These are phyloP conservation scores for Proisotoma minuta DNA, from an alignment of 2,888 invertebrate genomes.

Conservation along the genomic window DNA sequence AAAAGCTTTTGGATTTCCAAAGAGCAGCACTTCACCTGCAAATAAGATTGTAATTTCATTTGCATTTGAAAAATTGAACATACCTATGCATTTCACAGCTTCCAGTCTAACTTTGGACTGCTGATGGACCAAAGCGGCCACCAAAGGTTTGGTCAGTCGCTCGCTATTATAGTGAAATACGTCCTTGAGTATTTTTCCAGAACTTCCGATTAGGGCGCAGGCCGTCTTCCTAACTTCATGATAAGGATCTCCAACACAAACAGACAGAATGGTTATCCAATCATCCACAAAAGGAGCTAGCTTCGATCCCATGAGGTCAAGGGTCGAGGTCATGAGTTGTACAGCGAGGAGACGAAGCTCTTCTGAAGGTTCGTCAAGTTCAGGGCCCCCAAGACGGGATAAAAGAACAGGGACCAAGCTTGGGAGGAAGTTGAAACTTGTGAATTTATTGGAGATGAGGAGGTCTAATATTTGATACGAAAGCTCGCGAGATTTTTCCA, in stretches of 20 bases:
- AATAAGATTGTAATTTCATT: conserved; percentile 15
- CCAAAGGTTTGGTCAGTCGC: conserved; percentile 66
- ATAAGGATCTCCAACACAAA: conserved; percentile 70
- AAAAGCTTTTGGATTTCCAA: not conserved
- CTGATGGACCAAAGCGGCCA: conserved; percentile 71
- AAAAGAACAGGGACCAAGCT: conserved; percentile 66
- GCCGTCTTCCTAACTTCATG: conserved; percentile 75
- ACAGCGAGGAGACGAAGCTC: conserved; percentile 72
- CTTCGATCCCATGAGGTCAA: conserved; percentile 58
- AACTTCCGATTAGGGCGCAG: conserved; percentile 64
- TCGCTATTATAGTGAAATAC: conserved; percentile 74
- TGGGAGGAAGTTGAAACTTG: conserved; percentile 28
- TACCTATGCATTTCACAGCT: conserved; percentile 58
- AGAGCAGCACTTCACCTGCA: conserved; percentile 55
- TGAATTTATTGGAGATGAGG: conserved; percentile 17
- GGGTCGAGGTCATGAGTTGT: conserved; percentile 61
- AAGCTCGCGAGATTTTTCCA: conserved; percentile 43
- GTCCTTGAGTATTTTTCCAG: conserved; percentile 62
- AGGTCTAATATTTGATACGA: conserved; percentile 32
- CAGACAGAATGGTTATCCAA: conserved; percentile 56
- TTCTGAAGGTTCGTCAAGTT: conserved; percentile 68
- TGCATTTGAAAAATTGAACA: not conserved
- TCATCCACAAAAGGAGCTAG: conserved; percentile 69
- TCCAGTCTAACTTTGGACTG: conserved; percentile 73
- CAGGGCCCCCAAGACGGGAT: conserved; percentile 71